Conservation (phyloP, 1,140 invertebrate genomes). For the Musca domestica region DNA sequence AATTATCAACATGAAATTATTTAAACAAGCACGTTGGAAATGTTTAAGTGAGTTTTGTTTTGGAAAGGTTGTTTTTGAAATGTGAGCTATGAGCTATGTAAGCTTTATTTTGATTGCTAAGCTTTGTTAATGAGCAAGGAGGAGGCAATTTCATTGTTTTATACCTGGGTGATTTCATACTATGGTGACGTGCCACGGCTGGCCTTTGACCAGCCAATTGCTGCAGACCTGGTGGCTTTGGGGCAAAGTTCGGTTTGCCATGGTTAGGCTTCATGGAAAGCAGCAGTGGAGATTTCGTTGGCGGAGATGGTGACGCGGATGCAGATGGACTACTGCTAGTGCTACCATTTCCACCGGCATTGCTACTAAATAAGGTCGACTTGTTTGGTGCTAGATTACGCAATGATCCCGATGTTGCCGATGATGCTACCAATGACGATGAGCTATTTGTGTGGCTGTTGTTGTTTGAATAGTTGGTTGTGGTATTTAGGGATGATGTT, state of each 20-base stretch:
- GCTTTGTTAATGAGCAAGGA: too few species aligned
- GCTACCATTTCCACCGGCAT: conserved; percentile 25
- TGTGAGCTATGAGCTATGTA: too few species aligned
- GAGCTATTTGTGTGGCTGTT: conserved; percentile 9
- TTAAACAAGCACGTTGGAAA: not conserved
- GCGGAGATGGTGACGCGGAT: conserved; percentile 26
- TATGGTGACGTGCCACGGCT: conserved; percentile 49
- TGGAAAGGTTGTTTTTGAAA: too few species aligned
- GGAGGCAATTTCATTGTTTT: not conserved
- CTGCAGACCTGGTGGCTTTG: conserved; percentile 50
- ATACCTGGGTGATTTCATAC: conserved; percentile 55
- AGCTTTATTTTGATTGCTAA: conserved; percentile 1
- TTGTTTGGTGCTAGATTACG: conserved; percentile 42
- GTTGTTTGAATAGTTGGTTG: conserved; percentile 21
- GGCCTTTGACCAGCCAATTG: conserved; percentile 48
- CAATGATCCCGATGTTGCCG: conserved; percentile 36
- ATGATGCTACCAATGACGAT: conserved; percentile 14
- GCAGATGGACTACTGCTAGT: conserved; percentile 21
- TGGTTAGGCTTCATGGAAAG: conserved; percentile 43
- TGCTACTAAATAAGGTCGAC: conserved; percentile 41
- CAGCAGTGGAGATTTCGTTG: conserved; percentile 30
- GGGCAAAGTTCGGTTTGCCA: conserved; percentile 53
- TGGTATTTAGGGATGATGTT: conserved; percentile 23
- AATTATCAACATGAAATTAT: not conserved
- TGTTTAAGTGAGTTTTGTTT: not conserved